Base-by-base conservation (phyloP, 2,888 invertebrate species). In the Lysandra bellargus region DNA sequence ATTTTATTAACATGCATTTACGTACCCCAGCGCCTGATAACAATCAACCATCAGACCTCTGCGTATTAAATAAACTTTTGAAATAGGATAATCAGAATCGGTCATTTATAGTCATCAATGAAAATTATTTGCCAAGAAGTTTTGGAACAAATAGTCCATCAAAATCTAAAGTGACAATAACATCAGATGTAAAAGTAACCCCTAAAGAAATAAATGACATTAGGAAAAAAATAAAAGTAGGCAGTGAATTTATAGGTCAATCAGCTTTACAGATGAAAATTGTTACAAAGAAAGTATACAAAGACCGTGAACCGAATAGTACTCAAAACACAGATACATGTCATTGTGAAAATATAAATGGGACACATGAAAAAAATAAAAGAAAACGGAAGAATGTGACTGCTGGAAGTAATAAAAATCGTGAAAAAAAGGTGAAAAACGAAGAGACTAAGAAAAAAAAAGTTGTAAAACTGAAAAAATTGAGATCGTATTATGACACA, bases 241-340 rank as follows among this genome's bases (percentile, higher is more conserved):
- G 49, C 40, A 49, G 69, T 64, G 64, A 78, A 78, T 64, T 72
- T 69, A 78, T 78, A 44, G 30, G 17, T n/a, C 61, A 78, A 78
- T 78, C 78, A 69, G 78, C 72, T 49, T 53, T 76, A 49, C 37
- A 78, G 23, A 78, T 78, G 69, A 69, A 78, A 64, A 78, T 72
- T 61, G 40, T 69, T 78, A 72, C 60, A 30, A 78, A 78, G 49
- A 64, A 78, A 44, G 49, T 37, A 23, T 17, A 23, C 53, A 49
- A 49, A 76, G 30, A 76, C 30, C 44, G 14, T 76, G 23, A 76
- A 49, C 30, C 23, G 12, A 49, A 49, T 49, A 76, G 23, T 49
- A 49, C 14, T 23, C 76, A 53, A 53, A 76, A 75, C 57, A 57
- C 57, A 57, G 57, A 57, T 57, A 57, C 57, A 57, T 57, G 57